Base-by-base conservation (phyloP, 1,140 invertebrate genomes). In the Drosophila sproati region DNA sequence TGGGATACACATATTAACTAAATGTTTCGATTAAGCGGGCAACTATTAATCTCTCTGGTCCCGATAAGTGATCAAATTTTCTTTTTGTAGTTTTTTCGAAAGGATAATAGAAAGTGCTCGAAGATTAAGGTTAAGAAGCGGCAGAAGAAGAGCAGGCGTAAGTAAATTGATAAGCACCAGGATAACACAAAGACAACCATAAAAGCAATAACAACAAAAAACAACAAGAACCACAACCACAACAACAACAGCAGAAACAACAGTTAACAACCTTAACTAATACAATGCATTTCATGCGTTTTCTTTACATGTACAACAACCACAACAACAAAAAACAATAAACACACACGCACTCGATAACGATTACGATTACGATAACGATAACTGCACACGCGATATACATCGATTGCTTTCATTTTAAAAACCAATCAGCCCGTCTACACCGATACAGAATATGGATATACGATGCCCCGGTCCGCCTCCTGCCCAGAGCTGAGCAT, bases 401-500 rank as follows among this genome's bases (percentile, higher is more conserved):
- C 54, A 55, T 39, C 71, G 68, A 41, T 57, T 54, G 39, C 31
- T 37, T 34, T 59, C 54, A 4, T n/a, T 60, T 72, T 64, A 82
- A n/a, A 51, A 5, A 29, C 20, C 39, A 41, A 50, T 39, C 64
- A 93, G 92, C 92, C 92, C 37, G 91, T 93, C 20, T 93, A 92
- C 70, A 83, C 81, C 68, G 91, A 92, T 55, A 56, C 81, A 51
- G 91, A 82, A 67, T 69, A 75, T 32, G 75, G 56, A 4, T 82
- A 80, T 35, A 69, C 57, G 0, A 28, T 92, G 64, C 78, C 78
- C 0, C 77, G 91, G 2, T 95, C 94, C 70, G 91, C 93, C 37
- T 95, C 95, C 78, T 95, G 95, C 90, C 95, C 95, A 3, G 94
- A 94, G 56, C 91, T 95, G 3, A 94, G 93, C 7, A 94, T 94